A percentile compares a stretch with the other conserved stretches of the same genome.
phyloP scores from a whole-genome alignment of 2,888 invertebrate species.

The Noctua fimbriata region DNA sequence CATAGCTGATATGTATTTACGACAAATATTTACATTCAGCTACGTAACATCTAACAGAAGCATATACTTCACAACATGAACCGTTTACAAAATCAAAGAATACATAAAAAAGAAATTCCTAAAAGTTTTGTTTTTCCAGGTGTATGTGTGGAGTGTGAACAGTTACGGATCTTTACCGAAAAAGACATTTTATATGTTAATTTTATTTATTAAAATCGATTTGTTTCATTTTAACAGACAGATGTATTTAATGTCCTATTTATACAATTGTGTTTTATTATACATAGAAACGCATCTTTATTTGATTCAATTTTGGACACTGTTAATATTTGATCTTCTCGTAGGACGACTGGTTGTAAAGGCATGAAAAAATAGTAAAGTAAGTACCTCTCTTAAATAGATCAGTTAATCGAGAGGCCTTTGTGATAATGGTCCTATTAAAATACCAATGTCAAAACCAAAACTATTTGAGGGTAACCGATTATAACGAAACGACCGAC shows the following conservation, averaged over 20 bases:
- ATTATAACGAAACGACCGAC: slow-evolving; percentile 19
- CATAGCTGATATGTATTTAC: slow-evolving; percentile 51
- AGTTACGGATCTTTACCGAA: neutral
- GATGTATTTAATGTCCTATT: neutral
- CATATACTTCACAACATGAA: slow-evolving; percentile 14
- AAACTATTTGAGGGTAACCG: neutral
- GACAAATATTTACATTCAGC: slow-evolving; percentile 46
- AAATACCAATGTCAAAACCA: neutral
- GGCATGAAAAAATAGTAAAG: neutral
- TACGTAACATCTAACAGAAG: slow-evolving; percentile 21
- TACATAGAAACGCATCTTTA: neutral
- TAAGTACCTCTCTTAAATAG: neutral
- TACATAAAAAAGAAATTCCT: neutral
- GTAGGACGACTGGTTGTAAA: neutral
- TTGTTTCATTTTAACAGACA: neutral
- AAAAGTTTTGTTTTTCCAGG: neutral
- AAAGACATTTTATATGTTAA: too few relatives aligned
- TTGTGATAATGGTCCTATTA: neutral
- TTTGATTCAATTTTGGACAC: neutral
- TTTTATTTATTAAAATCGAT: neutral
- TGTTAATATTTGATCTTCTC: neutral
- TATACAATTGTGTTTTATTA: neutral
- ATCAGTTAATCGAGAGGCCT: neutral
- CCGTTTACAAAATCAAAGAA: slow-evolving; percentile 24
- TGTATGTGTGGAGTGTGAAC: neutral